phyloP scores from a whole-genome alignment of 1,140 invertebrate genomes.

The Drosophila fuyamai region DNA sequence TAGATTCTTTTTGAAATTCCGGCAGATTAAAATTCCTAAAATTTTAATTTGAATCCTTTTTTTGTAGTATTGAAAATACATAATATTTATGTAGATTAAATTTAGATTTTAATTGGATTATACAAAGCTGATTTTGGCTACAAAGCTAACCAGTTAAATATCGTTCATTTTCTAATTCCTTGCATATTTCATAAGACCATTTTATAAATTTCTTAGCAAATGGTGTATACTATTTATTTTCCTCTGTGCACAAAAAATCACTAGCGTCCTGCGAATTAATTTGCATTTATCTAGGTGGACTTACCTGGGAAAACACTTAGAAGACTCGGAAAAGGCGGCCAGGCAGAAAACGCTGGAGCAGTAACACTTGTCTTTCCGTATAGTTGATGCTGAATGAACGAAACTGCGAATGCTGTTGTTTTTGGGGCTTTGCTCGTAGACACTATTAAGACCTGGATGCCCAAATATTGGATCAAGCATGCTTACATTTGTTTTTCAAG shows the following conservation, averaged over 20 bases:
- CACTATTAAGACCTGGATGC: slow-evolving; percentile 45
- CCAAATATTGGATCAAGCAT: slow-evolving; percentile 36
- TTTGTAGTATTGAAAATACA: too few relatives aligned
- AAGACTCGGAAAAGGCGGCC: slow-evolving; percentile 29
- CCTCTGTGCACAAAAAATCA: background rate
- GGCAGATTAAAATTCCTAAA: background rate
- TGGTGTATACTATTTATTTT: background rate
- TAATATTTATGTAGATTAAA: too few relatives aligned
- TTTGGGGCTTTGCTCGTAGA: slow-evolving; percentile 30
- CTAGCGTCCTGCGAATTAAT: slow-evolving; percentile 27
- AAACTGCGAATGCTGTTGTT: slow-evolving; percentile 17
- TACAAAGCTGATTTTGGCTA: too few relatives aligned
- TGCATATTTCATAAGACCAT: too few relatives aligned
- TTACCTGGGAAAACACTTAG: slow-evolving; percentile 45
- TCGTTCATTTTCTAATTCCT: too few relatives aligned
- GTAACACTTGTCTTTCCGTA: slow-evolving; percentile 24
- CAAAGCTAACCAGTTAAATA: too few relatives aligned
- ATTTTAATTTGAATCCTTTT: background rate
- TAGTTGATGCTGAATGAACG: slow-evolving; percentile 26
- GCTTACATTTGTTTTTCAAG: slow-evolving; percentile 39
- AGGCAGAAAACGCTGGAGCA: slow-evolving; percentile 30
- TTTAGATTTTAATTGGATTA: too few relatives aligned
- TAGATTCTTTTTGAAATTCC: background rate
- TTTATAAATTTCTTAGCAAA: too few relatives aligned
- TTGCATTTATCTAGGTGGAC: slow-evolving; percentile 38